Evolutionary conservation across 2,113 vertebrate species (phyloP), one percentile per base, ranked within the genome.

Genomic region (Tenebrosternarchus preto): DNA sequence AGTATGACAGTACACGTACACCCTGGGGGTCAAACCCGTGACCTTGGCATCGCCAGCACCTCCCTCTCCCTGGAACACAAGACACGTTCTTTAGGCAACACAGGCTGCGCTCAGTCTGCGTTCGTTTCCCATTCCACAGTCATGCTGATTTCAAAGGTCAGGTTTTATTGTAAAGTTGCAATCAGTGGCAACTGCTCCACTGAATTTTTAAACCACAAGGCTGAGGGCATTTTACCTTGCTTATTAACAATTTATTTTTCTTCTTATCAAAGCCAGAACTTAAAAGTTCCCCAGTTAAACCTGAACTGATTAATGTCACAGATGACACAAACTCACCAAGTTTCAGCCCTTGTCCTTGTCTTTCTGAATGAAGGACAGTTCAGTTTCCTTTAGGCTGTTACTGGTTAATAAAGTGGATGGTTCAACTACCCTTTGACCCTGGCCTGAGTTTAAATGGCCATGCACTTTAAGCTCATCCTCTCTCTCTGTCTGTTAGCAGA

Each of bases 401-500:
- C 29, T 55, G 60, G 39, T 5, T 4, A 76, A 63, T 46, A 63
- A 75, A 60, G 31, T 61, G 56, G n/a, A 61, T 39, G 55, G n/a
- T 29, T 17, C 50, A 33, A 39, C 31, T 56, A 15, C 27, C 50
- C n/a, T 73, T 73, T 78, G 50, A 73, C 61, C 60, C 66, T 78
- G 50, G 67, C 61, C 60, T 73, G 29, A 16, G 19, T 53, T 29
- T 78, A 74, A 33, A 78, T 61, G 33, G n/a, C n/a, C n/a, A n/a
- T n/a, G n/a, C n/a, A n/a, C n/a, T n/a, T n/a, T n/a, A n/a, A n/a
- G n/a, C n/a, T n/a, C n/a, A n/a, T n/a, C n/a, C n/a, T n/a, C n/a
- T n/a, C n/a, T n/a, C n/a, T n/a, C n/a, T n/a, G n/a, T n/a, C n/a
- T n/a, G n/a, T n/a, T n/a, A n/a, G n/a, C n/a, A n/a, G n/a, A n/a